Evolutionary conservation across 2,797 vertebrate genomes (phyloP), one percentile per base, ranked within the genome.

Genomic region (Channallabes apus): DNA sequence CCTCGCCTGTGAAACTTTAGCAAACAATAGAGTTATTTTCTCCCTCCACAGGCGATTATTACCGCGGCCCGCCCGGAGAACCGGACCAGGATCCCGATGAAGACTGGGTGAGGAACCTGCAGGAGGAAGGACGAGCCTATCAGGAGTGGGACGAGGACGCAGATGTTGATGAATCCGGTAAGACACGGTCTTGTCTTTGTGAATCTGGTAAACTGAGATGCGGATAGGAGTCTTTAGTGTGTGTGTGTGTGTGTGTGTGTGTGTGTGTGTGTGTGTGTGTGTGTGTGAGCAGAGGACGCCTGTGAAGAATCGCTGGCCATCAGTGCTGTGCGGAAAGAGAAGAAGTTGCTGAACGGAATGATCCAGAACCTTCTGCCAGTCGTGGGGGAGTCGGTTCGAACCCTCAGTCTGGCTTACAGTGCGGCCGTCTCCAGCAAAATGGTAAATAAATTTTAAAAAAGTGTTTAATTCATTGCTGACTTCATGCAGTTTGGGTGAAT

Each of bases 111-210:
- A 96, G 91, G 91, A 97, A 94, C 41, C 95, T 97, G 62, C 92
- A 96, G 91, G 96, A 98, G 59, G 97, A 98, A 91, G 96, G 96
- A 58, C 95, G 93, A 67, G 97, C 97, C 83, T 98, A 97, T 91
- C 97, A 97, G 92, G 95, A 99, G 61, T 98, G 97, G 97, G 98
- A 99, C 72, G 98, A 99, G 92, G 98, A 99, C 75, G 98, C 98
- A 0, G 98, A 99, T 83, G 94, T 99, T 77, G 98, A 99, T 86
- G 98, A 99, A 90, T 97, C 98, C 58, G 98, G 98, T 99, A 90
- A 92, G 88, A 6, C 61, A 59, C 86, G 27, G 0, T 61, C 20
- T 78, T 61, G 5, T 58, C 29, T n/a, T 79, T 11, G 4, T 4
- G 24, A 54, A 75, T 17, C 6, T 1, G 0, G n/a, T 18, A 32